Evolutionary conservation across 2,113 vertebrate species (phyloP), one percentile per base, ranked within the genome.

Genomic region (Cavia porcellus): DNA sequence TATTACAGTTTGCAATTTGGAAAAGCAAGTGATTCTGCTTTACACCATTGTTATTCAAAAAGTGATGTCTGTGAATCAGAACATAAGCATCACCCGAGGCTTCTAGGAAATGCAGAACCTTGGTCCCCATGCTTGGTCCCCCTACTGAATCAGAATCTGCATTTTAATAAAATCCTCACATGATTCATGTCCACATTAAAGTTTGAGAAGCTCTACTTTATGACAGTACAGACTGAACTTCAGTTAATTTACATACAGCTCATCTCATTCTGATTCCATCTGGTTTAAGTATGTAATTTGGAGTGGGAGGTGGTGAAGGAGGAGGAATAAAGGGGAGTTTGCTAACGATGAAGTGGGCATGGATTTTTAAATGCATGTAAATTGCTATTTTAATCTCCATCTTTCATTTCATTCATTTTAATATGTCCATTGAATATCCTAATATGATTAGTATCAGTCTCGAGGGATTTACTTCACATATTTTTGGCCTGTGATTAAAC

Each of bases 401-500:
- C 83, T 90, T 97, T 90, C 38, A 89, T 88, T 96, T 89, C 79
- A 66, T 95, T 95, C 32, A 70, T 89, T 90, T 92, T 75, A 13
- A 5, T 83, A 57, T 92, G 66, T 30, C 75, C 77, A 85, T 19
- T 45, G 85, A 59, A 72, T 96, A 90, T 61, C 64, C 45, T 95
- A 77, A 97, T 61, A 88, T 47, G 81, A 96, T 90, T 97, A 93
- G 45, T 87, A 88, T 77, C 70, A 72, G 70, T 93, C 52, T 93
- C 92, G 9, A 89, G 75, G 59, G 92, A 88, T 90, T 83, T 86
- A 75, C 70, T 74, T 17, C 75, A 95, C 83, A 9, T 92, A 87
- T 86, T 82, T 96, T 84, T 85, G 55, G 28, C 12, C 52, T 88
- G 14, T 96, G 89, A 94, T 96, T 97, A 94, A 95, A 92, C 81